Evolutionary conservation across 2,113 vertebrate species (phyloP), one percentile per base, ranked within the genome.

Genomic region (Scalopus aquaticus): DNA sequence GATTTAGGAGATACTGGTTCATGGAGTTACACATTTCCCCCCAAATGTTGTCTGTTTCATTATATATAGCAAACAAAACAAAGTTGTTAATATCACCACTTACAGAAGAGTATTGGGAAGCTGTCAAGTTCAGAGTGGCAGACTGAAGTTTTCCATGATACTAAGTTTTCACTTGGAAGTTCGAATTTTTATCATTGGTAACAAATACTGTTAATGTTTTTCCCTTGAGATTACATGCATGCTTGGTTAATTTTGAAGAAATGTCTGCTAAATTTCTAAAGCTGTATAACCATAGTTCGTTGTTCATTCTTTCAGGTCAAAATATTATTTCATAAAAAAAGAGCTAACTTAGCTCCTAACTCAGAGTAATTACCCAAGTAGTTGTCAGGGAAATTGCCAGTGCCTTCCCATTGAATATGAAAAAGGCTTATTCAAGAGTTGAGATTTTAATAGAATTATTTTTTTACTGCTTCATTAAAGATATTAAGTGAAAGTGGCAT

Each of bases 171-270:
- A 77, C 28, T 88, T 88, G 51, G 35, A 88, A 92, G 30, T 28
- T 42, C 7, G 5, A 62, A 60, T 62, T 60, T n/a, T 88, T 69
- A 92, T 87, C 60, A 76, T 51, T 42, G 49, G 16, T 80, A 91
- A 81, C 77, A 77, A 70, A 60, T 67, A 49, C 32, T 51, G 20
- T 88, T 80, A n/a, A 16, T 60, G n/a, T 56, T 51, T 86, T 91
- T 28, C 19, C 35, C 26, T 81, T 80, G 46, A 80, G 81, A 22
- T 95, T 95, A 49, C 28, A 88, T 51, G n/a, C 2, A 65, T 64
- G 24, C 56, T 87, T 80, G n/a, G 7, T 77, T 85, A 87, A 76
- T 82, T 95, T 82, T 88, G 39, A 81, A 76, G 86, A 87, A 80
- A 60, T 80, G 39, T 20, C 60, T 95, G 30, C 42, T 39, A 58